These are phyloP conservation scores for Acronicta aceris DNA, from an alignment of 2,888 invertebrate genomes.

Conservation along the genomic window DNA sequence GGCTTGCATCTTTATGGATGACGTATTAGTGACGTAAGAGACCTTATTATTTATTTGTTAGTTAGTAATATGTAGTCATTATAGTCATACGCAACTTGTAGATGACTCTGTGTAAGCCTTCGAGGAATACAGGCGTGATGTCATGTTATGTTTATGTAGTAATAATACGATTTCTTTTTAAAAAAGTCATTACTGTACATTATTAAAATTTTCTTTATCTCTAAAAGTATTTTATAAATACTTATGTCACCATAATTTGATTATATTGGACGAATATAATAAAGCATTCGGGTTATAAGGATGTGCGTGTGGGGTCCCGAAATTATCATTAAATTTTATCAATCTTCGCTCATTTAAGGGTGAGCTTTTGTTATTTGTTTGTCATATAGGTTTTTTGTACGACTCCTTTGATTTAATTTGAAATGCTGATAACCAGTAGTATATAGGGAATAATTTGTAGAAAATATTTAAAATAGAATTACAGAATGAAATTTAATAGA, in stretches of 20 bases:
- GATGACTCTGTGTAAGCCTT: no score
- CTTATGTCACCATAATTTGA: conserved; percentile 1
- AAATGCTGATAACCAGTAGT: not conserved
- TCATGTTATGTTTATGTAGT: no score
- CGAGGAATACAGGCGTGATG: no score
- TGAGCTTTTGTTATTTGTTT: conserved; percentile 24
- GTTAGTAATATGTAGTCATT: no score
- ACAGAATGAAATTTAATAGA: no score
- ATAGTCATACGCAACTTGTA: no score
- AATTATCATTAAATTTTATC: conserved; percentile 42
- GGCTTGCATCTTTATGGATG: conserved; percentile 2
- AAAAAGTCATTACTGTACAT: not conserved
- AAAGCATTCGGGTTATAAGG: conserved; percentile 19
- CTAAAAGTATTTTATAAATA: conserved; percentile 13
- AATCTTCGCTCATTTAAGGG: conserved; percentile 25
- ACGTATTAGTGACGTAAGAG: not conserved
- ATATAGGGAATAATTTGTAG: not conserved
- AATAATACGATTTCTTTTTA: no score
- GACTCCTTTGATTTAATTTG: not conserved
- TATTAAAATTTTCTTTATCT: not conserved
- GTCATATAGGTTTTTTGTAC: conserved; percentile 28
- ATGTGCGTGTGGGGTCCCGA: conserved; percentile 33
- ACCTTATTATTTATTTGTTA: no score
- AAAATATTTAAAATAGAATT: no score
- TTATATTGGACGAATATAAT: conserved; percentile 24